phyloP scores from a whole-genome alignment of 1,140 invertebrate genomes.

The Monochamus saltuarius region DNA sequence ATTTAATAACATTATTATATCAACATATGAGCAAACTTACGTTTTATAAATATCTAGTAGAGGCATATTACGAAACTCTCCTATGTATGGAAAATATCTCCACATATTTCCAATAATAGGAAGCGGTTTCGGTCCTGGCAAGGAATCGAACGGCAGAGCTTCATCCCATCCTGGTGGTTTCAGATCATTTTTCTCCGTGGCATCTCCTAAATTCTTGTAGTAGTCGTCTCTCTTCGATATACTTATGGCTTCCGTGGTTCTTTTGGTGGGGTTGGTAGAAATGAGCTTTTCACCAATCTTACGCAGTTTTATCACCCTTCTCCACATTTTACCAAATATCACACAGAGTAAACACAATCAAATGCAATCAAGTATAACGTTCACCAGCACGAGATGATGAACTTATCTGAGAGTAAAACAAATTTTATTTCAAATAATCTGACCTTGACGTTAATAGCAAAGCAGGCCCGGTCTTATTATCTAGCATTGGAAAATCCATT shows the following conservation, averaged over 20 bases:
- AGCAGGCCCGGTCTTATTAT: too few species aligned
- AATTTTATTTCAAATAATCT: too few species aligned
- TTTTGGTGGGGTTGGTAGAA: too few species aligned
- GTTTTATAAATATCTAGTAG: not conserved
- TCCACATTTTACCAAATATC: not conserved
- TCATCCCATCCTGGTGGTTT: conserved; percentile 26
- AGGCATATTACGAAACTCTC: not conserved
- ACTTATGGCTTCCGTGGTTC: not conserved
- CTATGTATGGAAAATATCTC: conserved; percentile 27
- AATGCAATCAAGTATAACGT: too few species aligned
- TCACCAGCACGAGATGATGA: too few species aligned
- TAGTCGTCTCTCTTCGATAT: not conserved
- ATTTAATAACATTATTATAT: too few species aligned
- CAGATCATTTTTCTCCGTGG: not conserved
- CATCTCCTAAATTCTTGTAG: not conserved
- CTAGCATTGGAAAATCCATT: too few species aligned
- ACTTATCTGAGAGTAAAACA: too few species aligned
- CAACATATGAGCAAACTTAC: too few species aligned
- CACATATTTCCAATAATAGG: conserved; percentile 50
- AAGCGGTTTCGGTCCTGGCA: conserved; percentile 53
- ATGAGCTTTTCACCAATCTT: not conserved
- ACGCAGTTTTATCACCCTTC: not conserved
- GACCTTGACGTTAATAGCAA: too few species aligned
- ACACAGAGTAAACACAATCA: not conserved
- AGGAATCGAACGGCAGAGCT: conserved; percentile 47